Percentiles rank a stretch among this genome's conserved stretches.
Conservation (phyloP, 2,888 invertebrate genomes). For the Metellina segmentata region DNA sequence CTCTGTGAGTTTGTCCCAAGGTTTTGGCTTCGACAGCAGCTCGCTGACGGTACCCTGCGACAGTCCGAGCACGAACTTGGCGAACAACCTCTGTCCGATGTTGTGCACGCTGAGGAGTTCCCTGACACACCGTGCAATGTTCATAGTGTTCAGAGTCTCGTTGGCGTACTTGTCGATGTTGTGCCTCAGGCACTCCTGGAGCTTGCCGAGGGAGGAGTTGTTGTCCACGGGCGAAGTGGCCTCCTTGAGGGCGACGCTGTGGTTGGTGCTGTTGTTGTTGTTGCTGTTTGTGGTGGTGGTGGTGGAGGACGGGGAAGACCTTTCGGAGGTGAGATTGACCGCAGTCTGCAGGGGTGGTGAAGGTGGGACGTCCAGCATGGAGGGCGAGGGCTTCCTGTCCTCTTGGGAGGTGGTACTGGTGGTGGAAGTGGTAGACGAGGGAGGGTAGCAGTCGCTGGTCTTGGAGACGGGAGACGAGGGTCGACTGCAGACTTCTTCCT, state of each 20-base stretch:
- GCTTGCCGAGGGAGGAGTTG: slow-evolving; percentile 84
- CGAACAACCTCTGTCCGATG: slow-evolving; percentile 98
- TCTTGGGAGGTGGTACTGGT: slow-evolving; percentile 57
- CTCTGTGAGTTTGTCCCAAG: slow-evolving; percentile 99
- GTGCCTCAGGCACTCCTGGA: slow-evolving; percentile 95
- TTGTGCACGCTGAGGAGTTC: slow-evolving; percentile 97
- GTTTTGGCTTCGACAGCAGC: slow-evolving; percentile 98
- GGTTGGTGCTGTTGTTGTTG: neutral
- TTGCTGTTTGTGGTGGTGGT: slow-evolving; percentile 11
- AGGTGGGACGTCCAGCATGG: slow-evolving; percentile 6
- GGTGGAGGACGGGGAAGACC: slow-evolving; percentile 57
- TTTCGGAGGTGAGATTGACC: slow-evolving; percentile 60
- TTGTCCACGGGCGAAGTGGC: slow-evolving; percentile 55
- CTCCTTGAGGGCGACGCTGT: slow-evolving; percentile 12
- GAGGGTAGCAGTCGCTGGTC: slow-evolving; percentile 46
- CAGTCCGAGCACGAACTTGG: slow-evolving; percentile 97
- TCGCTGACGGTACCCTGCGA: slow-evolving; percentile 99
- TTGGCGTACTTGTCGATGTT: slow-evolving; percentile 98
- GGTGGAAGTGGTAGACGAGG: slow-evolving; percentile 56
- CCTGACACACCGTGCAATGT: slow-evolving; percentile 93
- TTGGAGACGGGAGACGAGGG: slow-evolving; percentile 72
- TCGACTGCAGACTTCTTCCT: slow-evolving; percentile 73
- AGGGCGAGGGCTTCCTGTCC: slow-evolving; percentile 54
- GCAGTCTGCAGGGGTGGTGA: slow-evolving; percentile 22
- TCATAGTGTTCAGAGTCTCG: slow-evolving; percentile 95